Evolutionary conservation across 2,113 vertebrate species (phyloP).

Genomic region (Mugil cephalus): DNA sequence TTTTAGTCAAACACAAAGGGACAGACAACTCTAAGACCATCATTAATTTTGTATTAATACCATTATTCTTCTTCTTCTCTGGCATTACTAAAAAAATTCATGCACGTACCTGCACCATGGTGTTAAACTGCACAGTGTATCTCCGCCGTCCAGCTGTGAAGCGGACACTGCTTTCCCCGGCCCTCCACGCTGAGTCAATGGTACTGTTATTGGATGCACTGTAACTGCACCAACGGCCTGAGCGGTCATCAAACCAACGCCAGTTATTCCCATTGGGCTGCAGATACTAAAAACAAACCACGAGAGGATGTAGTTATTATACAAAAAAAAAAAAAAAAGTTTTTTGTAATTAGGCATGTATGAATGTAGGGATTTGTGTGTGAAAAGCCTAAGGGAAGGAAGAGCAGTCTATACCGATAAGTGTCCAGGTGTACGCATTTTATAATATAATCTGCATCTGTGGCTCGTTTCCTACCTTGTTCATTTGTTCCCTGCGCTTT

Average conservation of each 20-base stretch:
- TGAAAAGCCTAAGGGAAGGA: too few species aligned
- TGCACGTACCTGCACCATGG: constrained; percentile 92
- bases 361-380: too few species aligned
- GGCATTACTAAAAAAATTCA: neutral
- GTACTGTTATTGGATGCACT: constrained; percentile 96
- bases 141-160: constrained; percentile 93
- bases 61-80: neutral
- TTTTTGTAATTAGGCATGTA: too few species aligned
- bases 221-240: constrained; percentile 96
- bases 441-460: neutral
- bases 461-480: constrained; percentile 83
- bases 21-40: neutral
- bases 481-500: constrained; percentile 94
- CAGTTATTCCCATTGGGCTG: constrained; percentile 95
- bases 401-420: neutral
- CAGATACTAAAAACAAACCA: constrained; percentile 84
- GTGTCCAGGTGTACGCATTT: neutral
- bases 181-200: constrained; percentile 93
- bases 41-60: neutral
- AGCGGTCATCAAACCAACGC: constrained; percentile 97
- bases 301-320: neutral
- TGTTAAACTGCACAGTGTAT: constrained; percentile 96
- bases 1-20: constrained; percentile 11
- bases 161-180: constrained; percentile 94
- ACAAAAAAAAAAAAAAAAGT: too few species aligned